These are phyloP conservation scores for Glossosoma conforme DNA, from an alignment of 1,140 invertebrate species.

Conservation along the genomic window DNA sequence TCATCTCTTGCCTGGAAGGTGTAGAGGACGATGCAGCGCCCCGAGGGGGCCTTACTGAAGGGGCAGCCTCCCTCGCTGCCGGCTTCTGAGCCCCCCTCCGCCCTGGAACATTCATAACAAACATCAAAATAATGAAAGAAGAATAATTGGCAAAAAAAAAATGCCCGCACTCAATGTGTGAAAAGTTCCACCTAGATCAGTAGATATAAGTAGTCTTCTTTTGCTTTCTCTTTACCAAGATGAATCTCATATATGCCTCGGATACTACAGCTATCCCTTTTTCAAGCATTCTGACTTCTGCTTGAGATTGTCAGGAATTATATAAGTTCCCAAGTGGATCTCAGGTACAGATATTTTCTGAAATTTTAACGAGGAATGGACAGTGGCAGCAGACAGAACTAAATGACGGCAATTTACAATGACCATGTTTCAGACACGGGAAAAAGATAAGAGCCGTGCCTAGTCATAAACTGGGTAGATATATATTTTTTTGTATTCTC, in stretches of 20 bases:
- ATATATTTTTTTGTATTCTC: not conserved
- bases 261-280: too few relatives aligned
- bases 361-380: not conserved
- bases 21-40: constrained; percentile 87
- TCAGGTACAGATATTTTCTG: not conserved
- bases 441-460: too few relatives aligned
- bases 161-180: too few relatives aligned
- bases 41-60: constrained; percentile 88
- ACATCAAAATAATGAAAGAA: constrained; percentile 34
- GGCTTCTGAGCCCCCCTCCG: constrained; percentile 53
- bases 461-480: too few relatives aligned
- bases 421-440: too few relatives aligned
- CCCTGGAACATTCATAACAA: constrained; percentile 28
- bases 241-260: too few relatives aligned
- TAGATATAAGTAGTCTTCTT: too few relatives aligned
- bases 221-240: too few relatives aligned
- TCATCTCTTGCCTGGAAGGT: constrained; percentile 90
- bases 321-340: not conserved
- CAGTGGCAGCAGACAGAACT: too few relatives aligned
- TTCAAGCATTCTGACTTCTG: too few relatives aligned
- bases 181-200: too few relatives aligned
- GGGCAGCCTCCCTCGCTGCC: constrained; percentile 58
- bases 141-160: not conserved
- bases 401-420: too few relatives aligned
- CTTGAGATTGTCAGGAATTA: not conserved